Evolutionary conservation across 1,140 invertebrate species (phyloP), one percentile per base, ranked within the genome.

Genomic region (Drosophila sulfurigaster): DNA sequence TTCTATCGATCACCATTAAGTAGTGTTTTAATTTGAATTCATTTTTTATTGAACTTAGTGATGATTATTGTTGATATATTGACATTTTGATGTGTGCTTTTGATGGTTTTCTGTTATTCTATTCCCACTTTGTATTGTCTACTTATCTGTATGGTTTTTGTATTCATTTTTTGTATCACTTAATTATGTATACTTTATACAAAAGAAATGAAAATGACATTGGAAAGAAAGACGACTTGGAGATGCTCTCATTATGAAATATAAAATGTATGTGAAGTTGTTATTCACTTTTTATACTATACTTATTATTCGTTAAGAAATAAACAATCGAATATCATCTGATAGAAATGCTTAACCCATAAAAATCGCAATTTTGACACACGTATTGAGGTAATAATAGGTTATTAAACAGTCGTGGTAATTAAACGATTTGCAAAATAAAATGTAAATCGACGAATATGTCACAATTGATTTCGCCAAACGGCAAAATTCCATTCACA

Each of bases 111-210:
- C 41, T 54, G 16, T 35, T n/a, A 15, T 54, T 62, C 43, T 51
- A 74, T 79, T 66, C 43, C 20, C 43, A 16, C 16, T 51, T 57
- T 69, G 76, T 71, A 82, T 67, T 83, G 73, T 66, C n/a, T 35
- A 43, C 49, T 25, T 25, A 58, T 30, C 41, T 41, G 45, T 57
- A 71, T 51, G 28, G 48, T 15, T 56, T 64, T 79, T 64, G 16
- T 67, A 75, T 67, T 59, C 49, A 51, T 59, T 52, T 43, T 63
- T 58, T 68, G 15, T 49, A 85, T 83, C 68, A 58, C 82, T 85
- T 78, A 74, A 85, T 83, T 81, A 80, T 63, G 75, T 62, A 72
- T 86, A 71, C 56, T 68, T 71, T 60, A 71, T 63, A 54, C 11
- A 25, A 30, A n/a, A 38, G 38, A 48, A 70, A 46, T 49, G 66